These are phyloP conservation scores for Scrobipalpa costella DNA, from an alignment of 2,888 invertebrate species.

Conservation along the genomic window DNA sequence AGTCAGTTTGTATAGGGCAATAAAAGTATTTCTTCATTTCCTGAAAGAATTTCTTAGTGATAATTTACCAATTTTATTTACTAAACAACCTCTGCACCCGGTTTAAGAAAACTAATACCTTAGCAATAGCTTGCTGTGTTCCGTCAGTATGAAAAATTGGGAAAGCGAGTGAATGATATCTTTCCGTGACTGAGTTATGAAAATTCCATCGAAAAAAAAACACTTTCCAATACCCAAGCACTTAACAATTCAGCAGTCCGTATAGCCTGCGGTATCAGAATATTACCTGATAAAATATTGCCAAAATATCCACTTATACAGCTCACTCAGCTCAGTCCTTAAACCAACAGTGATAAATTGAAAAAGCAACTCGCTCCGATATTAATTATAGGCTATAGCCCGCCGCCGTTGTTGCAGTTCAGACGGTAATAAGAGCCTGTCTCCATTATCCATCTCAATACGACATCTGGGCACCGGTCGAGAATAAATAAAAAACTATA, in stretches of 20 bases:
- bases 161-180: neutral
- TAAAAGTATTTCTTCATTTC: too few relatives aligned
- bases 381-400: constrained; percentile 52
- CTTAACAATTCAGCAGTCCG: constrained; percentile 3
- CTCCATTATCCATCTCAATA: neutral
- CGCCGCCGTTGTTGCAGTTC: constrained; percentile 39
- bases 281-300: constrained; percentile 16
- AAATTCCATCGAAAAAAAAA: neutral
- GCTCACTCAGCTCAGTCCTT: constrained; percentile 31
- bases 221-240: neutral
- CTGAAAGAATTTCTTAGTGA: too few relatives aligned
- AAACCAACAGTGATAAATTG: constrained; percentile 54
- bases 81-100: too few relatives aligned
- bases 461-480: too few relatives aligned
- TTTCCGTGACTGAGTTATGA: too few relatives aligned
- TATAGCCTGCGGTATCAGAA: neutral
- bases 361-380: constrained; percentile 49
- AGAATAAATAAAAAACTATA: too few relatives aligned
- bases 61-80: too few relatives aligned
- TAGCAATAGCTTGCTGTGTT: too few relatives aligned
- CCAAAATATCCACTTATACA: constrained; percentile 10
- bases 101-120: too few relatives aligned
- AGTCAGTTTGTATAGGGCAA: too few relatives aligned
- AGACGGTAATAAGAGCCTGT: constrained; percentile 44
- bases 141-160: too few relatives aligned